These are phyloP conservation scores for Cosmia pyralina DNA, from an alignment of 2,888 invertebrate genomes.

Conservation along the genomic window DNA sequence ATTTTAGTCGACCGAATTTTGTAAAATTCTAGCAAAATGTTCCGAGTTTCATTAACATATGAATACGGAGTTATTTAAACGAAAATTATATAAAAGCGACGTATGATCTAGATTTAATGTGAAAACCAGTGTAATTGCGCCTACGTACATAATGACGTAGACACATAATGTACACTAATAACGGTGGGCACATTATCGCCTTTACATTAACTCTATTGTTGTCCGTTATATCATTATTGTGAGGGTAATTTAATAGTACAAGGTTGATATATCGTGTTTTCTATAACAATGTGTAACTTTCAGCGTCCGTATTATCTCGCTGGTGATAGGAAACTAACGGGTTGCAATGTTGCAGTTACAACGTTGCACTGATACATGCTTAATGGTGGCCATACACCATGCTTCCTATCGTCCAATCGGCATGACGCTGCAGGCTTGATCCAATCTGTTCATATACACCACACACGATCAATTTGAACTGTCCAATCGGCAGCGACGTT, in stretches of 20 bases:
- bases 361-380: background rate
- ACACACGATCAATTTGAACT: no score
- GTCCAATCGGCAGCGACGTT: no score
- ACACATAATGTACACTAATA: constrained; percentile 47
- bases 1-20: constrained; percentile 20
- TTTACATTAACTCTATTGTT: constrained; percentile 54
- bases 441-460: no score
- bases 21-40: constrained; percentile 31
- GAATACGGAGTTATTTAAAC: constrained; percentile 47
- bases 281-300: constrained; percentile 31
- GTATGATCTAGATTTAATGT: constrained; percentile 46
- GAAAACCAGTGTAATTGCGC: constrained; percentile 40
- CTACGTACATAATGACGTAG: constrained; percentile 22
- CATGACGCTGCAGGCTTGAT: no score
- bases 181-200: constrained; percentile 45
- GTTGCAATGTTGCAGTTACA: background rate
- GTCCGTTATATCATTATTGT: constrained; percentile 43
- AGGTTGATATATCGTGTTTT: constrained; percentile 28
- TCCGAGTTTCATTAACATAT: constrained; percentile 46
- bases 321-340: background rate
- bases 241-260: constrained; percentile 47
- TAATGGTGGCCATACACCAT: no score
- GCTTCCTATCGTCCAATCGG: no score
- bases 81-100: constrained; percentile 29
- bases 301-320: constrained; percentile 20